Conservation (phyloP, 2,797 vertebrate genomes). For the Paramormyrops hopkinsi region DNA sequence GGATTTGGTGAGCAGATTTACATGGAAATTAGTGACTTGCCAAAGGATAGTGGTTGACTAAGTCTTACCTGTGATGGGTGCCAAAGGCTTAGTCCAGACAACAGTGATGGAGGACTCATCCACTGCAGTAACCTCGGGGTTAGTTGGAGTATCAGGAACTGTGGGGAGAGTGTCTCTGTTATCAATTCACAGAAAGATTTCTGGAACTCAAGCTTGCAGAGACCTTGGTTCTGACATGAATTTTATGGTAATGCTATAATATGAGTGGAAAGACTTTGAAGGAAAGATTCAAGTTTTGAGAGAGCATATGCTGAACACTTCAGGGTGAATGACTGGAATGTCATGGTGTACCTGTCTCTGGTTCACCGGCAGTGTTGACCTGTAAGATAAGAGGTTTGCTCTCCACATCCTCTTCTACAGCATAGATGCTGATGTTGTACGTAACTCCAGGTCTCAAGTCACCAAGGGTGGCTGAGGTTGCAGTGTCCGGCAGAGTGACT, state of each 20-base stretch:
- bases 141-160: slow-evolving; percentile 85
- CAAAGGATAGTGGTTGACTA: neutral
- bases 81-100: slow-evolving; percentile 86
- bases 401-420: slow-evolving; percentile 88
- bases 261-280: neutral
- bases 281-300: neutral
- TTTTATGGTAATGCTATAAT: slow-evolving; percentile 48
- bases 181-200: neutral
- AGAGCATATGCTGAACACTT: neutral
- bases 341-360: slow-evolving; percentile 41
- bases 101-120: slow-evolving; percentile 83
- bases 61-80: slow-evolving; percentile 86
- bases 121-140: slow-evolving; percentile 73
- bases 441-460: slow-evolving; percentile 79
- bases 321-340: neutral
- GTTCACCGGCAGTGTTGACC: slow-evolving; percentile 79
- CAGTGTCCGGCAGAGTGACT: slow-evolving; percentile 82
- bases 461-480: slow-evolving; percentile 84
- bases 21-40: slow-evolving; percentile 36
- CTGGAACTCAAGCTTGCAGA: neutral
- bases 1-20: neutral
- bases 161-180: neutral
- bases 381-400: slow-evolving; percentile 85
- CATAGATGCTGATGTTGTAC: slow-evolving; percentile 95
- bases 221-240: neutral